These are phyloP conservation scores for Gallinago paraguaiae DNA, from an alignment of 2,113 vertebrate species.

Conservation along the genomic window DNA sequence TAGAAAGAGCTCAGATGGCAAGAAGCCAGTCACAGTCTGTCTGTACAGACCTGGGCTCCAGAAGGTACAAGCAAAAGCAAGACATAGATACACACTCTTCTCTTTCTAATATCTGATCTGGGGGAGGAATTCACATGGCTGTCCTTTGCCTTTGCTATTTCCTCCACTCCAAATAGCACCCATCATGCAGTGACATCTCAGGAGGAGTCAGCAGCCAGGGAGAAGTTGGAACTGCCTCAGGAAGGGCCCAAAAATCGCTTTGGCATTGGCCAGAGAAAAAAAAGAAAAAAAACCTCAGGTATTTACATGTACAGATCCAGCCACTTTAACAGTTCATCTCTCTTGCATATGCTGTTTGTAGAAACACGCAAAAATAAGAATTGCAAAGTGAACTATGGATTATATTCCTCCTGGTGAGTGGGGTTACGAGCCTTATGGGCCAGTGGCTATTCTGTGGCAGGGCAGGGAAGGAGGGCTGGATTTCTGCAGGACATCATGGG, in stretches of 20 bases:
- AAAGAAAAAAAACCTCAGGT: background rate
- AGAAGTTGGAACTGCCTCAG: background rate
- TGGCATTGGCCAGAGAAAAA: background rate
- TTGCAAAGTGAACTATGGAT: background rate
- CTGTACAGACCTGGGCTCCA: background rate
- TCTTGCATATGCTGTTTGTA: background rate
- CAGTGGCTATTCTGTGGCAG: background rate
- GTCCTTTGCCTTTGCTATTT: background rate
- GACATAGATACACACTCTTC: background rate
- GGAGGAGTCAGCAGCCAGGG: background rate
- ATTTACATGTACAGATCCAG: background rate
- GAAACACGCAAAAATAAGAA: background rate
- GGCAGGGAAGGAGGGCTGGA: background rate
- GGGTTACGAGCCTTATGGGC: fast-evolving
- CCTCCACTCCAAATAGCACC: background rate
- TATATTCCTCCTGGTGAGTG: background rate
- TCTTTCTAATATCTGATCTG: background rate
- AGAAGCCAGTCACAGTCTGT: background rate
- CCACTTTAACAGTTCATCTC: background rate
- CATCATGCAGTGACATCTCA: background rate
- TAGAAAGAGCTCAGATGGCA: background rate
- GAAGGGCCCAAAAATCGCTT: background rate
- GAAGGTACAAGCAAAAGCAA: background rate
- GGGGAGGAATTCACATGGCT: background rate
- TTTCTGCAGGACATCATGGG: background rate